phyloP scores from a whole-genome alignment of 2,797 vertebrate species.

The Jordanella pulchra region DNA sequence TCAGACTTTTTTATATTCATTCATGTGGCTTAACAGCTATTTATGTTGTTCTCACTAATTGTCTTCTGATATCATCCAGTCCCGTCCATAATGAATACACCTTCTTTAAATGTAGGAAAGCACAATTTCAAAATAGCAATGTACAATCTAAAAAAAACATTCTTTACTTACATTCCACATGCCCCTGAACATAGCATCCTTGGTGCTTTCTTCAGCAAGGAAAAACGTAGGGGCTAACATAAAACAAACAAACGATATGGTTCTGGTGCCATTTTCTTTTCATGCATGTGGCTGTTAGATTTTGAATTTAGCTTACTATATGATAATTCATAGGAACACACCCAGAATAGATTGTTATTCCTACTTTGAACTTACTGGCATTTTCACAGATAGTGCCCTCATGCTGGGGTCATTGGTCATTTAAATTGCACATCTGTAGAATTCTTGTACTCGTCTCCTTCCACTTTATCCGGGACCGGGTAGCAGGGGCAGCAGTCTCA shows the following conservation, averaged over 20 bases:
- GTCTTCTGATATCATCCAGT: too few relatives aligned
- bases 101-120: too few relatives aligned
- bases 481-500: too few relatives aligned
- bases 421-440: background rate
- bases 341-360: background rate
- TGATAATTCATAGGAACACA: background rate
- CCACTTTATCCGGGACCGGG: too few relatives aligned
- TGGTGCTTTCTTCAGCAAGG: background rate
- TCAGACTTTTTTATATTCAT: conserved; percentile 30
- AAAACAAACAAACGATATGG: too few relatives aligned
- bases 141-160: too few relatives aligned
- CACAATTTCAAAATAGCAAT: too few relatives aligned
- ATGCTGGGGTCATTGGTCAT: background rate
- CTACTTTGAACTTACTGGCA: background rate
- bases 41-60: conserved; percentile 50
- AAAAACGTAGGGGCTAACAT: too few relatives aligned
- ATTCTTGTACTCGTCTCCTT: too few relatives aligned
- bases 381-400: background rate
- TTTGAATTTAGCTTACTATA: background rate
- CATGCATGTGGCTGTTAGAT: background rate
- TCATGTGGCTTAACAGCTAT: conserved; percentile 37
- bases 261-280: background rate
- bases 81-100: too few relatives aligned
- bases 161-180: too few relatives aligned
- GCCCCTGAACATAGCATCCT: too few relatives aligned